Evolutionary conservation across 2,797 vertebrate species (phyloP).

Genomic region (Mycteria americana): DNA sequence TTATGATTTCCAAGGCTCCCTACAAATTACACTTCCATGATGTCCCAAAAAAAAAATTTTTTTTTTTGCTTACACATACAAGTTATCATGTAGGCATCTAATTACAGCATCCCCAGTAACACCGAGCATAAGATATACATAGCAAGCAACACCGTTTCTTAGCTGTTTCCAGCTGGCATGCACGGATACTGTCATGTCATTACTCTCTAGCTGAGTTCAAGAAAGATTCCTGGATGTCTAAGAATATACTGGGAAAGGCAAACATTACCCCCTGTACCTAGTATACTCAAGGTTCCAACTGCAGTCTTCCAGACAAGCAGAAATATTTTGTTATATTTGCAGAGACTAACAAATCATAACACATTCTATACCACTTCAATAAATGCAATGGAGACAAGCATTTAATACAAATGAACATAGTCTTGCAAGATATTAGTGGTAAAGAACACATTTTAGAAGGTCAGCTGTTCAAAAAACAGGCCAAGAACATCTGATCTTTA

Average conservation of each 20-base stretch:
- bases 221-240: background rate
- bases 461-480: background rate
- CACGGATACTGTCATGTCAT: background rate
- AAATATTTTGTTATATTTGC: background rate
- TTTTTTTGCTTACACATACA: background rate
- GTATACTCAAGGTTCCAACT: background rate
- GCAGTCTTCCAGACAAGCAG: background rate
- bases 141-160: background rate
- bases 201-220: background rate
- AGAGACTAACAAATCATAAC: background rate
- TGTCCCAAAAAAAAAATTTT: background rate
- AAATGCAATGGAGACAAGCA: background rate
- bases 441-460: background rate
- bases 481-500: background rate
- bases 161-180: background rate
- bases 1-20: background rate
- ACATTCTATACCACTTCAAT: background rate
- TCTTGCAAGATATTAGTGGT: background rate
- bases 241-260: background rate
- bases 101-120: background rate
- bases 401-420: background rate
- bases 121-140: background rate
- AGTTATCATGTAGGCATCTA: background rate
- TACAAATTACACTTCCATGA: background rate
- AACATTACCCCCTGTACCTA: background rate